Evolutionary conservation across 2,797 vertebrate species (phyloP).

Genomic region (Aeoliscus strigatus): DNA sequence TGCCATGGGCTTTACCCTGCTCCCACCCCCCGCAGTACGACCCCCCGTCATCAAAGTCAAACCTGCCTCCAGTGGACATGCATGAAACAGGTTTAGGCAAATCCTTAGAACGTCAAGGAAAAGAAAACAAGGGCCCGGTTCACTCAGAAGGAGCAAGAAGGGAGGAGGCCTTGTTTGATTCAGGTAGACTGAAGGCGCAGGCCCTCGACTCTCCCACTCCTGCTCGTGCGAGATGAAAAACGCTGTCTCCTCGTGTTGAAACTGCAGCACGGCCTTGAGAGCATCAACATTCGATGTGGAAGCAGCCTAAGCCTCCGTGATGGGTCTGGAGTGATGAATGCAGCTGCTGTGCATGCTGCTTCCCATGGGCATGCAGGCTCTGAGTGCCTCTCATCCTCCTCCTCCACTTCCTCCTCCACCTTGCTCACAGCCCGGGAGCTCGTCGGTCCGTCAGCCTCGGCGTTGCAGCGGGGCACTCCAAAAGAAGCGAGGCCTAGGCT

Average conservation of each 20-base stretch:
- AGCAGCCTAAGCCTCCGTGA: constrained; percentile 45
- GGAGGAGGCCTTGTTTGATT: constrained; percentile 45
- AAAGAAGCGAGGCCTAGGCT: constrained; percentile 74
- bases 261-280: constrained; percentile 25
- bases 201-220: constrained; percentile 40
- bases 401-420: constrained; percentile 65
- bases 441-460: constrained; percentile 43
- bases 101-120: constrained; percentile 78
- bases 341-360: constrained; percentile 75
- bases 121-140: constrained; percentile 56
- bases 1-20: constrained; percentile 96
- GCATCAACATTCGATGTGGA: constrained; percentile 33
- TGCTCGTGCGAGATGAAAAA: constrained; percentile 23
- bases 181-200: constrained; percentile 49
- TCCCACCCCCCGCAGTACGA: constrained; percentile 99
- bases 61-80: constrained; percentile 99
- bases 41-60: constrained; percentile 99
- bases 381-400: constrained; percentile 55
- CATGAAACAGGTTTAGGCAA: constrained; percentile 95
- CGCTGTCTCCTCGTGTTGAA: constrained; percentile 21
- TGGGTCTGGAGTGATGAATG: constrained; percentile 47
- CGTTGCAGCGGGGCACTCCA: constrained; percentile 46
- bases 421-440: constrained; percentile 49
- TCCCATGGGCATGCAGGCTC: constrained; percentile 78
- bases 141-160: constrained; percentile 45